Evolutionary conservation across 2,888 invertebrate species (phyloP).

Genomic region (Neocrepidodera transversa): DNA sequence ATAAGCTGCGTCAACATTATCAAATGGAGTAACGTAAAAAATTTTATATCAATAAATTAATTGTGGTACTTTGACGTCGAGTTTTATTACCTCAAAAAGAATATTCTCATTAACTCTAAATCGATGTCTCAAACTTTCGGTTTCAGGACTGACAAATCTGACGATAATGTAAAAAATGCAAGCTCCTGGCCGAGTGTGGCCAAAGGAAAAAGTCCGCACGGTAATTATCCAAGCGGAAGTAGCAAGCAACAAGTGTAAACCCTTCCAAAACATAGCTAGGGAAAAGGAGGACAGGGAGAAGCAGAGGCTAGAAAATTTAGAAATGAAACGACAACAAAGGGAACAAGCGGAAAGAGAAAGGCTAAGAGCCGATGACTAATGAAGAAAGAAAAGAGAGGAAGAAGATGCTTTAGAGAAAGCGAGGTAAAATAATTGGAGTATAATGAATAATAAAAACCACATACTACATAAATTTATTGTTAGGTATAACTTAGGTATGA

Average conservation of each 20-base stretch:
- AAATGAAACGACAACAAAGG: conserved; percentile 75
- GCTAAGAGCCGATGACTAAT: conserved; percentile 78
- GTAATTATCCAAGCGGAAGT: conserved; percentile 55
- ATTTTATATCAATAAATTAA: too few relatives aligned
- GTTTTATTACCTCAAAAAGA: too few relatives aligned
- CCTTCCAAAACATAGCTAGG: conserved; percentile 91
- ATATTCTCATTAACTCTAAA: conserved; percentile 32
- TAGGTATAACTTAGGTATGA: conserved; percentile 64
- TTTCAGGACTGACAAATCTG: conserved; percentile 54
- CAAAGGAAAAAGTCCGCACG: conserved; percentile 73
- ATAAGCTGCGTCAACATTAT: too few relatives aligned
- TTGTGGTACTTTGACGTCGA: too few relatives aligned
- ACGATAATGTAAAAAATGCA: conserved; percentile 86
- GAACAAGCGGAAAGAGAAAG: conserved; percentile 80
- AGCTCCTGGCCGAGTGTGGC: conserved; percentile 93
- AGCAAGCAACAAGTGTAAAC: conserved; percentile 64
- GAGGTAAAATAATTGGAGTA: conserved; percentile 60
- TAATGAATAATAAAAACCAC: too few relatives aligned
- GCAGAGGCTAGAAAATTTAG: conserved; percentile 81
- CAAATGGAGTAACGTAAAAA: too few relatives aligned
- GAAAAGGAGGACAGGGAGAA: conserved; percentile 90
- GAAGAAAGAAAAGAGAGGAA: conserved; percentile 78
- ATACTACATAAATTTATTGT: neutral
- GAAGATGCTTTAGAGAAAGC: conserved; percentile 77
- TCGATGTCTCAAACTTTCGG: conserved; percentile 32